Evolutionary conservation across 2,888 invertebrate genomes (phyloP), one percentile per base, ranked within the genome.

Genomic region (Eilema depressum): DNA sequence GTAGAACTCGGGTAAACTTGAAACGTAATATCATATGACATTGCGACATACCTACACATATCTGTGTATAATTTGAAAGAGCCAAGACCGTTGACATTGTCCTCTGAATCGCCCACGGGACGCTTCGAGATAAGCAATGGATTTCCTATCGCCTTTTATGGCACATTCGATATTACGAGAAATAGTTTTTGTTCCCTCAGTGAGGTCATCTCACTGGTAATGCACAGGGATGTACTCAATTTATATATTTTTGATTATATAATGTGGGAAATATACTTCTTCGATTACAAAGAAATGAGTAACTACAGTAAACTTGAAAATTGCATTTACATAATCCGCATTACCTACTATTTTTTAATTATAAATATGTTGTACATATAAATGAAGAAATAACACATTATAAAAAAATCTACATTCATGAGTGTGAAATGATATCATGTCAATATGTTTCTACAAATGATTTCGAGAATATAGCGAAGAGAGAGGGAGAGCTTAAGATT

Each of bases 121-220:
- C 80, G 81, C 83, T 84, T 79, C 68, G 78, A 85, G 89, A 89
- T 88, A 89, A 87, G 86, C 88, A 88, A 88, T 86, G 85, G 83
- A 81, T 86, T 87, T 88, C 86, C 89, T 89, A 90, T 90, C 89
- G 87, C 84, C 76, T 87, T 89, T 89, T 89, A 89, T 87, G 83
- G 86, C 86, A 84, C 88, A 85, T 88, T 86, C 83, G 84, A 86
- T 88, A 88, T 90, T 89, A 89, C 85, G 85, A 84, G 88, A 83
- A 87, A 90, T 89, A 88, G 88, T 89, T 90, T 89, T 89, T 89
- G 87, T 86, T 87, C 86, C 85, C 84, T 84, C 76, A 78, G 81
- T 81, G 80, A 82, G 76, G 82, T 83, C 82, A 81, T 78, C 79
- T 76, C 77, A 80, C 78, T 85, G 77, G 80, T 77, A 79, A 74